Conservation (phyloP, 2,888 invertebrate genomes). For the Merodon equestris region DNA sequence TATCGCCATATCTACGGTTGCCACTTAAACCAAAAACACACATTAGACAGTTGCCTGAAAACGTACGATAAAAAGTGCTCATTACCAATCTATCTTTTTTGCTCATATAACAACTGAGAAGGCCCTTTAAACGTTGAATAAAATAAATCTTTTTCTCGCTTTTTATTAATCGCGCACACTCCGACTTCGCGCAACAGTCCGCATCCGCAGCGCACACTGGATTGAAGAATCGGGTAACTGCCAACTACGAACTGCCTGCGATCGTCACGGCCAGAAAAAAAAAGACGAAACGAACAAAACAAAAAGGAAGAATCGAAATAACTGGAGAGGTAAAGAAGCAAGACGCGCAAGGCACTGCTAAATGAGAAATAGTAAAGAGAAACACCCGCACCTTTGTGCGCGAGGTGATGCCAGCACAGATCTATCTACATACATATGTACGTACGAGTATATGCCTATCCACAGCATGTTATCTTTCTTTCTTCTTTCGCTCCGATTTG, state of each 20-base stretch:
- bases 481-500: neutral
- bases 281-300: slow-evolving; percentile 55
- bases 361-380: slow-evolving; percentile 60
- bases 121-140: slow-evolving; percentile 30
- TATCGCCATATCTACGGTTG: too few relatives aligned
- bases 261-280: slow-evolving; percentile 33
- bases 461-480: too few relatives aligned
- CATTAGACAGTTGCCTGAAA: slow-evolving; percentile 31
- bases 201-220: slow-evolving; percentile 49
- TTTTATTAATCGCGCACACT: slow-evolving; percentile 43
- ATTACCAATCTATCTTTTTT: slow-evolving; percentile 7
- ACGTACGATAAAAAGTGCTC: slow-evolving; percentile 15
- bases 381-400: slow-evolving; percentile 43
- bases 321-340: slow-evolving; percentile 23
- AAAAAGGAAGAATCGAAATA: slow-evolving; percentile 54
- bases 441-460: too few relatives aligned
- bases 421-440: too few relatives aligned
- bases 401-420: too few relatives aligned
- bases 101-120: slow-evolving; percentile 9
- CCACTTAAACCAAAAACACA: slow-evolving; percentile 27
- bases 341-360: slow-evolving; percentile 54
- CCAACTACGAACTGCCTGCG: slow-evolving; percentile 40
- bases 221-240: slow-evolving; percentile 51
- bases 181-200: slow-evolving; percentile 46
- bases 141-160: too few relatives aligned